Percentiles rank a stretch among this genome's conserved stretches.
Conservation (phyloP, 2,888 invertebrate species). For the Spatulosminthurus flaviceps region DNA sequence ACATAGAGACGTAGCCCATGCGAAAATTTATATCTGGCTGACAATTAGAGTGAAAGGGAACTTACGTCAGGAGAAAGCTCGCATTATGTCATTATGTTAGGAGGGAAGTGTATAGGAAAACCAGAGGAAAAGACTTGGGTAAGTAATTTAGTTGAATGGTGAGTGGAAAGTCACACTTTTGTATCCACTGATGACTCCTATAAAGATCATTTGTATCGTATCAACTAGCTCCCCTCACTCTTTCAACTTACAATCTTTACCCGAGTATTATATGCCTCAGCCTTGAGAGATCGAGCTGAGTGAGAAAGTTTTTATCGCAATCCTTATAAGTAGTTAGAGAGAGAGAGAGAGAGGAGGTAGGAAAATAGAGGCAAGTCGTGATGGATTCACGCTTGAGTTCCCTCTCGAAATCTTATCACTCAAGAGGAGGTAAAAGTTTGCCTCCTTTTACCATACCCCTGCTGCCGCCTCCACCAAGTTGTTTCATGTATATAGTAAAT, state of each 20-base stretch:
- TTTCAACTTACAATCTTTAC: no score
- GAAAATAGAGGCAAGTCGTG: slow-evolving; percentile 35
- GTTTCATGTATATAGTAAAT: no score
- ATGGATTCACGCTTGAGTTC: slow-evolving; percentile 42
- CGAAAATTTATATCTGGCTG: no score
- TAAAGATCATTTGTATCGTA: neutral
- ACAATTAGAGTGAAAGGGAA: no score
- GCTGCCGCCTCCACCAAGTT: no score
- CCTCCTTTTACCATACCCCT: neutral
- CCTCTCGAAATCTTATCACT: slow-evolving; percentile 38
- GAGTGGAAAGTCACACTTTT: slow-evolving; percentile 13
- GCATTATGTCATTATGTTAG: no score
- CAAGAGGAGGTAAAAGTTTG: slow-evolving; percentile 29
- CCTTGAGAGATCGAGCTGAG: no score
- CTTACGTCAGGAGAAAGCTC: no score
- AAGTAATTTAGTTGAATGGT: slow-evolving; percentile 11
- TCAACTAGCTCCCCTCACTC: no score
- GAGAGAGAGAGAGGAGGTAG: neutral
- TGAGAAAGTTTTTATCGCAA: slow-evolving; percentile 23
- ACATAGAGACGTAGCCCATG: no score
- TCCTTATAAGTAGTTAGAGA: neutral
- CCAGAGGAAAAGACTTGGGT: neutral
- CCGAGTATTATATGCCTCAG: no score
- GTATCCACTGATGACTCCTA: neutral
- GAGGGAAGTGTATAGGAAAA: no score